A percentile compares a stretch with the other conserved stretches of the same genome.
Evolutionary conservation across 2,888 invertebrate genomes (phyloP).

Genomic region (Hypomecis punctinalis): DNA sequence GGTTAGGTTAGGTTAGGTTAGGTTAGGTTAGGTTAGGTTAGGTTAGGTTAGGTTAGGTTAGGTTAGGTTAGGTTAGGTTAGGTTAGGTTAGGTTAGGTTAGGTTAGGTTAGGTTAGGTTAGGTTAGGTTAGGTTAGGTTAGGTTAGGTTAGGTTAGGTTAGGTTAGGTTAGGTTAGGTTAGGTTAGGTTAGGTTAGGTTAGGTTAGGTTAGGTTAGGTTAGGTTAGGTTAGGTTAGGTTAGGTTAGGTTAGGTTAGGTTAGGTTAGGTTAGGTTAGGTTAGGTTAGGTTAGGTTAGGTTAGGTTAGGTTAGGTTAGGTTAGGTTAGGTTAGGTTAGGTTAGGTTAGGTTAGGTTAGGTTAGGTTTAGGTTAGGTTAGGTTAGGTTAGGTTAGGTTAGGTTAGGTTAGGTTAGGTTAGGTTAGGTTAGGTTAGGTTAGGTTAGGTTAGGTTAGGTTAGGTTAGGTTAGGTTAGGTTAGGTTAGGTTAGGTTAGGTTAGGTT

Average conservation of each 20-base stretch:
- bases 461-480: slow-evolving; percentile 7
- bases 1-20: slow-evolving; percentile 4
- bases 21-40: too few species aligned
- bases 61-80: too few species aligned
- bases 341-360: slow-evolving; percentile 37
- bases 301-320: slow-evolving; percentile 35
- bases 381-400: slow-evolving; percentile 45
- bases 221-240: slow-evolving; percentile 34
- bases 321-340: slow-evolving; percentile 39
- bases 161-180: slow-evolving; percentile 19
- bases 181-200: slow-evolving; percentile 23
- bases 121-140: slow-evolving; percentile 24
- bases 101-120: slow-evolving; percentile 24
- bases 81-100: neutral
- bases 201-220: slow-evolving; percentile 25
- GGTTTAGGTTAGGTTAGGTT: slow-evolving; percentile 43
- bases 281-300: slow-evolving; percentile 36
- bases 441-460: slow-evolving; percentile 7
- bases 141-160: slow-evolving; percentile 23
- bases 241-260: slow-evolving; percentile 33
- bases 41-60: slow-evolving; percentile 2
- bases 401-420: slow-evolving; percentile 39
- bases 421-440: slow-evolving; percentile 39
- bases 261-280: slow-evolving; percentile 36
- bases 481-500: slow-evolving; percentile 4